A percentile compares a stretch with the other conserved stretches of the same genome.
These are phyloP conservation scores for Crocodylus rhombifer DNA, from an alignment of 2,797 vertebrate species.

Conservation along the genomic window DNA sequence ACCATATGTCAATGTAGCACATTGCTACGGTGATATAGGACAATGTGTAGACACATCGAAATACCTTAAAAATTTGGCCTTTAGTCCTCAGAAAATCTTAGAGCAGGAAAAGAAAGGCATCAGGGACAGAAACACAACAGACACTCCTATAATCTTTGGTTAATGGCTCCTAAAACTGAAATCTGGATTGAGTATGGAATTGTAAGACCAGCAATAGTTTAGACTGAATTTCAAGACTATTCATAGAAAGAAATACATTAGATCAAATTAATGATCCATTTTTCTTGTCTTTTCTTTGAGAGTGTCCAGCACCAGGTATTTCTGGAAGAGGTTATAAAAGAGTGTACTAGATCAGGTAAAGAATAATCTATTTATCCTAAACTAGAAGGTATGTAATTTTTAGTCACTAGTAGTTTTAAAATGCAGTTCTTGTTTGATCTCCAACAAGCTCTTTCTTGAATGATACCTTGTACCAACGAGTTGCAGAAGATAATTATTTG, in stretches of 20 bases:
- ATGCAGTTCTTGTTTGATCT: not conserved
- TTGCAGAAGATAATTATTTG: not conserved
- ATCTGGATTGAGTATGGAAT: not conserved
- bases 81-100: constrained; percentile 68
- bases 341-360: not conserved
- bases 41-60: constrained; percentile 38
- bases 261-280: constrained; percentile 46
- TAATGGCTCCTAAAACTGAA: constrained; percentile 12
- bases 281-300: constrained; percentile 40
- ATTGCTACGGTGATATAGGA: constrained; percentile 27
- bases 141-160: not conserved
- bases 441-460: not conserved
- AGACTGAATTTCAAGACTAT: constrained; percentile 54
- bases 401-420: not conserved
- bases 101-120: constrained; percentile 31
- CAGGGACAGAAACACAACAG: not conserved
- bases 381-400: not conserved
- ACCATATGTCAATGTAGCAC: too few relatives aligned
- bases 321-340: not conserved
- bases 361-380: too few relatives aligned
- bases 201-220: not conserved
- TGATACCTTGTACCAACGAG: not conserved
- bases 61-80: constrained; percentile 44
- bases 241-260: constrained; percentile 33
- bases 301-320: constrained; percentile 25